These are phyloP conservation scores for Schizopygopsis malacanthus DNA, from an alignment of 2,797 vertebrate species.

Conservation along the genomic window DNA sequence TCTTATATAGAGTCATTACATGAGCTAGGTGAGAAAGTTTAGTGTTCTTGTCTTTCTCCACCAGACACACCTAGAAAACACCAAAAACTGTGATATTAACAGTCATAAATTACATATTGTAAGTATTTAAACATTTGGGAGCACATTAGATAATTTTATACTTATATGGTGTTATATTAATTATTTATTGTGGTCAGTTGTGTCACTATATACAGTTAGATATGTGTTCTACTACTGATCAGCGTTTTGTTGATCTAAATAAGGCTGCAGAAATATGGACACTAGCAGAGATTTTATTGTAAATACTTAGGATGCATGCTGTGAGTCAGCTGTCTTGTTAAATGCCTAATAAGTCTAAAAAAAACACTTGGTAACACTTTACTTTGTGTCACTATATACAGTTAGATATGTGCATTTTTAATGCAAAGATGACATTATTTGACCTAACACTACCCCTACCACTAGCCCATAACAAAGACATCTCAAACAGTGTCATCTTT, in stretches of 20 bases:
- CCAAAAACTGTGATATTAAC: not conserved
- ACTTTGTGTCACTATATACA: too few relatives aligned
- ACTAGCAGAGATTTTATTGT: not conserved
- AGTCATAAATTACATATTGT: not conserved
- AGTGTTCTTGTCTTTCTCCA: slow-evolving; percentile 96
- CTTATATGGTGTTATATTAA: not conserved
- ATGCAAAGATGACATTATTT: too few relatives aligned
- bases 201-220: not conserved
- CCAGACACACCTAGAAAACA: slow-evolving; percentile 88
- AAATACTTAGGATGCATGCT: not conserved
- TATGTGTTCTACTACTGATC: not conserved
- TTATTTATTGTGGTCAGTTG: not conserved
- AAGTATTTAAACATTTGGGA: not conserved
- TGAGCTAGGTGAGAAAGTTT: slow-evolving; percentile 97
- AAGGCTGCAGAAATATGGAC: not conserved
- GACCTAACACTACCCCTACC: too few relatives aligned
- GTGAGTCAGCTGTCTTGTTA: not conserved
- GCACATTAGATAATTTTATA: not conserved
- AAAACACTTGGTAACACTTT: not conserved
- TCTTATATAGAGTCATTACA: slow-evolving; percentile 99
- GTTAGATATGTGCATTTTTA: too few relatives aligned
- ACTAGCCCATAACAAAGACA: too few relatives aligned
- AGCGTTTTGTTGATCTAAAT: not conserved
- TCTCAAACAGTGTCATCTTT: too few relatives aligned
- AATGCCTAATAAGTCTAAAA: not conserved